These are phyloP conservation scores for Sycophaga agraensis DNA, from an alignment of 1,140 invertebrate genomes.

Conservation along the genomic window DNA sequence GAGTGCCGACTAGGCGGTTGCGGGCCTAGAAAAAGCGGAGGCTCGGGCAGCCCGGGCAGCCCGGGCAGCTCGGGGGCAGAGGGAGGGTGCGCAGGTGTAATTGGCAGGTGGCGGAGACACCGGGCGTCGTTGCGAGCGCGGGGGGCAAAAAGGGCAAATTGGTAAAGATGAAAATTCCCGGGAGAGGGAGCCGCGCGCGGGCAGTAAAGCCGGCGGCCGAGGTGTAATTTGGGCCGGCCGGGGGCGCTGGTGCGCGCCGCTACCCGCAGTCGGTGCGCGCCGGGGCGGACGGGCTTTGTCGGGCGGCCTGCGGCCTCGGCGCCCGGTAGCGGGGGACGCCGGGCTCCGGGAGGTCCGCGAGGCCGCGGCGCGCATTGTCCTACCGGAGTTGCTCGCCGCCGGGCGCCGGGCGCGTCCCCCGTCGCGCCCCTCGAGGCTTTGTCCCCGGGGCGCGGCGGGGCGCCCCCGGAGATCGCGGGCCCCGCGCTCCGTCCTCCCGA, in stretches of 20 bases:
- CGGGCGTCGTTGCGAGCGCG: too few species aligned
- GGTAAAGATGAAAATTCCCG: slow-evolving; percentile 20
- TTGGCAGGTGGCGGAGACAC: slow-evolving; percentile 2
- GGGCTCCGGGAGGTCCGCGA: neutral
- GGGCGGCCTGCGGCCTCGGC: too few species aligned
- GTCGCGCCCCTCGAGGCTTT: neutral
- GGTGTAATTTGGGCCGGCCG: slow-evolving; percentile 20
- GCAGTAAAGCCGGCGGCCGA: slow-evolving; percentile 23
- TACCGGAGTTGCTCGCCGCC: slow-evolving; percentile 1
- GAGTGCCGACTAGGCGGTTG: too few species aligned
- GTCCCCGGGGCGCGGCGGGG: neutral
- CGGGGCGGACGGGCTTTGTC: neutral
- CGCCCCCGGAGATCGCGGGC: too few species aligned
- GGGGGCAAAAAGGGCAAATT: slow-evolving; percentile 14
- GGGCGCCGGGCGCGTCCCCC: neutral
- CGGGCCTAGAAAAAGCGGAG: too few species aligned
- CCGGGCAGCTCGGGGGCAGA: too few species aligned
- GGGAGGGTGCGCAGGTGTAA: too few species aligned
- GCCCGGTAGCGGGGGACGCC: neutral
- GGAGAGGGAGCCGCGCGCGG: neutral
- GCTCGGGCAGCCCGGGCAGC: too few species aligned
- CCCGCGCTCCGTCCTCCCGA: too few species aligned
- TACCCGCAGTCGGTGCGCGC: neutral
- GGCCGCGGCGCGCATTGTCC: neutral
- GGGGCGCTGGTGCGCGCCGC: neutral